Evolutionary conservation across 2,888 invertebrate species (phyloP).

Genomic region (Plebejus anna): DNA sequence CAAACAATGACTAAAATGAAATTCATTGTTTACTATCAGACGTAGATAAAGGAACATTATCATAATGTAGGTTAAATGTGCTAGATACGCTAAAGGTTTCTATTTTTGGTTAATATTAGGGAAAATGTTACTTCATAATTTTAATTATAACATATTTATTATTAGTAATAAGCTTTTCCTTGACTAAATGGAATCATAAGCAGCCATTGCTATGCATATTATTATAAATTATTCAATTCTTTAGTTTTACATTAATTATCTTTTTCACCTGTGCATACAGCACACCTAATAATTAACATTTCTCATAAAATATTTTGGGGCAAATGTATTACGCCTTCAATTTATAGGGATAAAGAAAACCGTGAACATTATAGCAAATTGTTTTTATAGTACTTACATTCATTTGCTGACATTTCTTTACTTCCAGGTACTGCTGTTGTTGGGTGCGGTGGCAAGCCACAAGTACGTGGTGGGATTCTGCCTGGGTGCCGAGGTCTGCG

Average conservation of each 20-base stretch:
- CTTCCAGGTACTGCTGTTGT: constrained; percentile 82
- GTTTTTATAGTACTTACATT: neutral
- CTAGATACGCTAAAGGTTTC: neutral
- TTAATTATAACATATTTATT: too few species aligned
- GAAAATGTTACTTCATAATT: neutral
- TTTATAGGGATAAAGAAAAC: too few species aligned
- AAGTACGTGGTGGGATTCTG: constrained; percentile 91
- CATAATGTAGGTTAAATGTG: neutral
- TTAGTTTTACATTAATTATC: too few species aligned
- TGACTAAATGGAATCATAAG: too few species aligned
- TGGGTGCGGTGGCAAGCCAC: constrained; percentile 87
- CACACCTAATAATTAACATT: too few species aligned
- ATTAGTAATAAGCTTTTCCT: too few species aligned
- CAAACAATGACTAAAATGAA: neutral
- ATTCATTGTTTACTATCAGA: constrained; percentile 11
- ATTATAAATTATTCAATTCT: too few species aligned
- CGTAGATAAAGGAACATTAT: neutral
- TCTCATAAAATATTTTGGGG: too few species aligned
- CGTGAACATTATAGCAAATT: too few species aligned
- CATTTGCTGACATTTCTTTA: neutral
- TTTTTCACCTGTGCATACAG: too few species aligned
- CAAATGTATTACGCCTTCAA: too few species aligned
- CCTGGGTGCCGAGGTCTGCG: constrained; percentile 86
- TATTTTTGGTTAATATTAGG: neutral
- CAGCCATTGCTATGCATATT: too few species aligned